These are phyloP conservation scores for Oreochromis niloticus DNA, from an alignment of 2,113 vertebrate genomes.

Conservation along the genomic window DNA sequence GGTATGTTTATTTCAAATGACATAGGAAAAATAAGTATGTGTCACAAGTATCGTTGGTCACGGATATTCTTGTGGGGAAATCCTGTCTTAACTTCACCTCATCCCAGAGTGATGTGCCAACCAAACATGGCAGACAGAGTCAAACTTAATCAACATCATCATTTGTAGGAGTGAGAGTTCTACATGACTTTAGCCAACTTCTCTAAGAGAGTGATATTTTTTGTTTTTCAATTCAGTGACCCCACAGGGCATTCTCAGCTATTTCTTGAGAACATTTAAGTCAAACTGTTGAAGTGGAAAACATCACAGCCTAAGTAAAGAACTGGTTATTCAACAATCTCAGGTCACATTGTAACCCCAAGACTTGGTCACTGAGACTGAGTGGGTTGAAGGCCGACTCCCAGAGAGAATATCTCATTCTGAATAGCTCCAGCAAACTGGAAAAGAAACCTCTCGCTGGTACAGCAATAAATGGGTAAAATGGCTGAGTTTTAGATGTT, in stretches of 20 bases:
- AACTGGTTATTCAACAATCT: slow-evolving; percentile 12
- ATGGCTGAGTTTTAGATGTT: not conserved
- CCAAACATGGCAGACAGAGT: not conserved
- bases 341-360: slow-evolving; percentile 1
- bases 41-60: not conserved
- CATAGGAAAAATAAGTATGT: not conserved
- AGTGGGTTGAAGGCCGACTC: not conserved
- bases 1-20: not conserved
- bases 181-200: not conserved
- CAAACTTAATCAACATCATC: not conserved
- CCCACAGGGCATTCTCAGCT: not conserved
- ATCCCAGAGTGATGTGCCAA: not conserved
- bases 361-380: not conserved
- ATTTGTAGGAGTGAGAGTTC: not conserved
- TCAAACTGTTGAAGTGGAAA: slow-evolving; percentile 5
- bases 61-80: not conserved
- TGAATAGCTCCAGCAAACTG: not conserved
- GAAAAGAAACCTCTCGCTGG: slow-evolving; percentile 2
- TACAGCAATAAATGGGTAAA: not conserved
- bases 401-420: slow-evolving; percentile 28
- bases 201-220: not conserved
- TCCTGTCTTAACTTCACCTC: not conserved
- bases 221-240: not conserved
- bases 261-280: not conserved
- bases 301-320: not conserved